These are phyloP conservation scores for Nasua narica DNA, from an alignment of 2,797 vertebrate genomes.

Conservation along the genomic window DNA sequence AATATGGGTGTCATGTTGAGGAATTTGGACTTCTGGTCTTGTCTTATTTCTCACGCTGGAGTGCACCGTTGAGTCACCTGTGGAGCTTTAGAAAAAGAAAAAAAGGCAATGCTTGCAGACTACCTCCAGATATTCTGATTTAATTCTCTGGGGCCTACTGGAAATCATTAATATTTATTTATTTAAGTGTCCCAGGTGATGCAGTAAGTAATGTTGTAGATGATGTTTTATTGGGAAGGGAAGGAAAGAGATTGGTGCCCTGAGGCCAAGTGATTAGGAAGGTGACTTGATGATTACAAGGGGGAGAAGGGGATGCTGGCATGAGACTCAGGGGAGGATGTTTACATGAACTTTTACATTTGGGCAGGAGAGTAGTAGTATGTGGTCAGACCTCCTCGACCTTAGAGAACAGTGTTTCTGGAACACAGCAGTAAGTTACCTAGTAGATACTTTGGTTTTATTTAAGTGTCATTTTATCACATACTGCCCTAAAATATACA, in stretches of 20 bases:
- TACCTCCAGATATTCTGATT: not conserved
- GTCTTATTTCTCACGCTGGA: not conserved
- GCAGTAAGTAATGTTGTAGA: too few relatives aligned
- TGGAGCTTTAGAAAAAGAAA: not conserved
- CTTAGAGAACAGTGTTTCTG: not conserved
- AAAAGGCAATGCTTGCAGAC: not conserved
- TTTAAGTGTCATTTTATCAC: not conserved
- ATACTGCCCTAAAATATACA: not conserved
- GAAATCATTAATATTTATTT: not conserved
- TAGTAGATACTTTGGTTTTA: not conserved
- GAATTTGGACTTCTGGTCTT: not conserved
- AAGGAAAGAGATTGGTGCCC: not conserved
- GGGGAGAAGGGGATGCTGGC: not conserved
- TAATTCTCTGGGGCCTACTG: not conserved
- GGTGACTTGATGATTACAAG: not conserved
- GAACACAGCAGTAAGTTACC: not conserved
- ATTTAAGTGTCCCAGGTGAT: not conserved
- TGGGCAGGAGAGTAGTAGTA: not conserved
- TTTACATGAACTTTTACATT: not conserved
- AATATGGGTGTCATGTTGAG: not conserved
- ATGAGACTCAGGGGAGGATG: not conserved
- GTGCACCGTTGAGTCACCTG: not conserved
- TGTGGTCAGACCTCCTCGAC: not conserved
- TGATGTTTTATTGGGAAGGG: slow-evolving; percentile 18
- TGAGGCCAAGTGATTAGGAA: not conserved